Evolutionary conservation across 2,113 vertebrate genomes (phyloP), one percentile per base, ranked within the genome.

Genomic region (Salvelinus fontinalis): DNA sequence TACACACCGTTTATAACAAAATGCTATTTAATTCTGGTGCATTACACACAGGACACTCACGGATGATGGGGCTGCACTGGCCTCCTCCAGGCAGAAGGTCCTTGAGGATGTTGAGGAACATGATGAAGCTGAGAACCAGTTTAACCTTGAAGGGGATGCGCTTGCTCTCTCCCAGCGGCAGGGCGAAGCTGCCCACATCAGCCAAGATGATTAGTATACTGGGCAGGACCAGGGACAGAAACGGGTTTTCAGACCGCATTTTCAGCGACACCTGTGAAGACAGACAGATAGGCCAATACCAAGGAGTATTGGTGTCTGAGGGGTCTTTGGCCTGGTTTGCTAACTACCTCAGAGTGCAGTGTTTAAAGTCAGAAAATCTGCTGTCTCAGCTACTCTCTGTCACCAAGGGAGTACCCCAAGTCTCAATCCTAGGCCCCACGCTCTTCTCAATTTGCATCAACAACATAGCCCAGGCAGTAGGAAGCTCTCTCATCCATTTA

Each of bases 111-210:
- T 84, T 31, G 66, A 93, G 88, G 82, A 93, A 93, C 90, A 93
- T 90, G 85, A 89, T 91, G 82, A 93, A 93, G 88, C 91, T 93
- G 70, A 94, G 90, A 77, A 92, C 92, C 84, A 94, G 83, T 0
- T 93, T 94, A 82, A 93, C 88, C 73, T 93, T 93, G 75, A 93
- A 93, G 31, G 75, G 81, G 81, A 89, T 92, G 73, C 92, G 92
- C 71, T 92, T 88, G 0, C 93, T 90, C 0, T 89, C 89, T 20
- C 67, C 75, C 49, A 94, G 75, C 2, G 93, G 92, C 79, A 94
- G 82, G 67, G 87, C 75, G 27, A 86, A 92, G 85, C 92, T 93
- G 75, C 87, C 78, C 34, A 91, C 22, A 57, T 93, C 92, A 1
- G 88, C 86, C 68, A 92, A 0, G 51, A 94, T 8, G 77, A 94